phyloP scores from a whole-genome alignment of 2,888 invertebrate genomes.

The Hipparchia semele region DNA sequence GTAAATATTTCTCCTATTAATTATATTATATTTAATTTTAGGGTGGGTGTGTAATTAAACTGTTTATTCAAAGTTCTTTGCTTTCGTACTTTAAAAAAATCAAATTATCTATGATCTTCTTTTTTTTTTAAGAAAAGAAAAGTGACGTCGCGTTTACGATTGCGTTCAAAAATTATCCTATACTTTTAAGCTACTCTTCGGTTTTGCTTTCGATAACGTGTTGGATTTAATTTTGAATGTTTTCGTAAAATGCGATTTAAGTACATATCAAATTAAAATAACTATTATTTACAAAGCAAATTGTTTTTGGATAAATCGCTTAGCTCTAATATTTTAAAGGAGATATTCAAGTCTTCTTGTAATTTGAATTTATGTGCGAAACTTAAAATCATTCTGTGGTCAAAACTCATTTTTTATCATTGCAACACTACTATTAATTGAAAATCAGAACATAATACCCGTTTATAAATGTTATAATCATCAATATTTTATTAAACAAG shows the following conservation, averaged over 20 bases:
- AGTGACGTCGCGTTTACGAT: slow-evolving; percentile 20
- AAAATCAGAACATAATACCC: background rate
- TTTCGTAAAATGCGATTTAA: slow-evolving; percentile 50
- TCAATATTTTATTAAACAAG: slow-evolving; percentile 1
- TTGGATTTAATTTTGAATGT: slow-evolving; percentile 25
- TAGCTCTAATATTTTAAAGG: slow-evolving; percentile 20
- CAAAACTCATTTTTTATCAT: slow-evolving; percentile 29
- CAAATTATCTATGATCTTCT: slow-evolving; percentile 2
- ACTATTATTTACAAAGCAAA: slow-evolving; percentile 47
- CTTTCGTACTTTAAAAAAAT: slow-evolving; percentile 33
- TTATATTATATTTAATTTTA: slow-evolving; percentile 17
- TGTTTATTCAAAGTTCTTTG: slow-evolving; percentile 29
- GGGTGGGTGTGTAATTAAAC: slow-evolving; percentile 22
- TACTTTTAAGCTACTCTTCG: slow-evolving; percentile 33
- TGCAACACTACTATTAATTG: slow-evolving; percentile 1
- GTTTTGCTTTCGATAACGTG: slow-evolving; percentile 17
- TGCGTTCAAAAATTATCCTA: background rate
- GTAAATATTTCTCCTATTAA: slow-evolving; percentile 32
- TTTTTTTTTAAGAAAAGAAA: background rate
- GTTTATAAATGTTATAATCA: background rate
- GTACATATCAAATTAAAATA: slow-evolving; percentile 58
- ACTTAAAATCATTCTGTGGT: slow-evolving; percentile 48
- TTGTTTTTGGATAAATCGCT: slow-evolving; percentile 50
- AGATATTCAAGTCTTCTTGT: slow-evolving; percentile 42
- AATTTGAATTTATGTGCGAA: slow-evolving; percentile 51